Conservation (phyloP, 2,888 invertebrate species). For the Macrosiphum euphorbiae region DNA sequence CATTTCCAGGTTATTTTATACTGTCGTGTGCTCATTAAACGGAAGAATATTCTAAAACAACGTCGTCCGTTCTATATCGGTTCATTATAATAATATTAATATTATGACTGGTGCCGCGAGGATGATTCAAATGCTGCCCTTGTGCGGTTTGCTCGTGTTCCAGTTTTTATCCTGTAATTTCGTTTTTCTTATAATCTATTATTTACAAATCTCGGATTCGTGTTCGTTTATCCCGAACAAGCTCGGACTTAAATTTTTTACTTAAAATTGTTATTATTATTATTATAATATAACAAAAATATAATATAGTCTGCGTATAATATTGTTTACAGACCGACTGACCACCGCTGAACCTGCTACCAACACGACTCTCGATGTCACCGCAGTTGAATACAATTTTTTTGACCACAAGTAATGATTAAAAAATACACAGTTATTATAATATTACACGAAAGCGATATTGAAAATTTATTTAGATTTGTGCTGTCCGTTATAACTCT, state of each 20-base stretch:
- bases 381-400: constrained; percentile 2
- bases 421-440: background rate
- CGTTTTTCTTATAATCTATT: background rate
- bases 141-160: background rate
- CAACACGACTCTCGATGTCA: background rate
- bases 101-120: background rate
- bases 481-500: background rate
- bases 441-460: background rate
- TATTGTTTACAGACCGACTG: constrained; percentile 8
- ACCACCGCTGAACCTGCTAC: background rate
- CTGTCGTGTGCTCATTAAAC: background rate
- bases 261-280: background rate
- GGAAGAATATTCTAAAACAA: background rate
- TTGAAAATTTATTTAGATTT: background rate
- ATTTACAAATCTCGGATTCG: background rate
- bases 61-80: too few relatives aligned
- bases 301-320: background rate
- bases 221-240: background rate
- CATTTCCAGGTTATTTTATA: background rate
- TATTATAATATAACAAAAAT: too few relatives aligned
- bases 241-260: background rate
- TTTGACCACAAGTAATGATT: constrained; percentile 27
- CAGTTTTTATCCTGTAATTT: constrained; percentile 28
- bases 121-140: background rate
- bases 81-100: too few relatives aligned